Evolutionary conservation across 2,113 vertebrate species (phyloP).

Genomic region (Corvus cornix): DNA sequence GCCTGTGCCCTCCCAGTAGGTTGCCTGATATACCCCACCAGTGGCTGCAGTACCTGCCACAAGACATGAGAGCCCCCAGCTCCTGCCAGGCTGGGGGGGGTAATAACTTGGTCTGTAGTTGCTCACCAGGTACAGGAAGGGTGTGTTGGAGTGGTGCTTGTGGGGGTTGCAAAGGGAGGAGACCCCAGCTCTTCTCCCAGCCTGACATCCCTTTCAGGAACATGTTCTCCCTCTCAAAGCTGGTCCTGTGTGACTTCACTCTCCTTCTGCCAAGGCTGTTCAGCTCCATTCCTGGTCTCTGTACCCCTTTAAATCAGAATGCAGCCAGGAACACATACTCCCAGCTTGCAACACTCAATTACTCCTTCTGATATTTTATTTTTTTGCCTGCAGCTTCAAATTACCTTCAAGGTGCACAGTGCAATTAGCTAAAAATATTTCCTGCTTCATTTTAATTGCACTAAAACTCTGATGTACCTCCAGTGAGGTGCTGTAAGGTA

Average conservation of each 20-base stretch:
- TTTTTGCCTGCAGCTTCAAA: slow-evolving; percentile 67
- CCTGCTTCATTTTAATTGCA: slow-evolving; percentile 59
- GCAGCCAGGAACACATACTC: slow-evolving; percentile 5
- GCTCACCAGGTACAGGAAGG: background rate
- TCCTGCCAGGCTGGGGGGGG: background rate
- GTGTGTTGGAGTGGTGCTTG: background rate
- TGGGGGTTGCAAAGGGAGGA: background rate
- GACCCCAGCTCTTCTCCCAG: background rate
- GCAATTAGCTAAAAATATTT: slow-evolving; percentile 70
- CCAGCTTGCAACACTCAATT: slow-evolving; percentile 55
- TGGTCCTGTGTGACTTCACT: background rate
- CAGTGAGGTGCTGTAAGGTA: slow-evolving; percentile 41
- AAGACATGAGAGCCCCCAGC: rapidly evolving
- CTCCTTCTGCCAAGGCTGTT: background rate
- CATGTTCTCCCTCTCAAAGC: background rate
- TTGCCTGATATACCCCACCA: background rate
- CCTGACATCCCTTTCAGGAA: background rate
- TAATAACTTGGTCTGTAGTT: background rate
- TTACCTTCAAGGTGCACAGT: slow-evolving; percentile 64
- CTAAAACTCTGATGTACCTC: slow-evolving; percentile 48
- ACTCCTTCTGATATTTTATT: slow-evolving; percentile 48
- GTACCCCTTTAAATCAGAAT: background rate
- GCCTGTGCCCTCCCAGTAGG: background rate
- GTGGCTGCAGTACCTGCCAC: background rate
- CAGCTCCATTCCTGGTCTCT: background rate